Conservation (phyloP, 2,113 vertebrate genomes). For the Trochalopteron elliotii region DNA sequence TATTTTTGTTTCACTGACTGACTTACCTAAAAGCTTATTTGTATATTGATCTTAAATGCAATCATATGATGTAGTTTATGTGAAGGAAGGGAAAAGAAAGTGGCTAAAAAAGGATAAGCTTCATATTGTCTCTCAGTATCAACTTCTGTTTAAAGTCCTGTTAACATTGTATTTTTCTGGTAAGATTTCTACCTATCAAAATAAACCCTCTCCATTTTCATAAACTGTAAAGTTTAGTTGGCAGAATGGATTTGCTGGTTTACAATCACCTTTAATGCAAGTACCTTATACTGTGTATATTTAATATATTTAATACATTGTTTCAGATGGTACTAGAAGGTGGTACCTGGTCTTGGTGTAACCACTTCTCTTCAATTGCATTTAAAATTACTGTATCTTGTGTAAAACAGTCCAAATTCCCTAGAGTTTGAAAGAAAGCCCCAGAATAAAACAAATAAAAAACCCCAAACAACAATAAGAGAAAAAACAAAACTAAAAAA, state of each 20-base stretch:
- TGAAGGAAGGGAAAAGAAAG: not conserved
- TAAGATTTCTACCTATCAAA: not conserved
- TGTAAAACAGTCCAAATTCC: not conserved
- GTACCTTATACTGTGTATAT: not conserved
- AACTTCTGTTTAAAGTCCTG: not conserved
- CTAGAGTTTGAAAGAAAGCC: not conserved
- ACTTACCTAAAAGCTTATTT: not conserved
- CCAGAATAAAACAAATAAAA: not conserved
- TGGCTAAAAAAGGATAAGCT: not conserved
- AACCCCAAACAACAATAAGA: not conserved
- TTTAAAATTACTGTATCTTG: not conserved
- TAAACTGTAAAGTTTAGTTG: not conserved
- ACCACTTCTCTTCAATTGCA: not conserved
- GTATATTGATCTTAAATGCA: not conserved
- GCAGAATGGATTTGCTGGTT: not conserved
- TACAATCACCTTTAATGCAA: not conserved
- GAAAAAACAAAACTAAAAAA: not conserved
- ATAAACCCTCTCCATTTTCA: not conserved
- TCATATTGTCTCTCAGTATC: not conserved
- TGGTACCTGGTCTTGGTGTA: not conserved
- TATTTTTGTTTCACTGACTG: not conserved
- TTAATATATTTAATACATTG: not conserved
- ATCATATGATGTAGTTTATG: not conserved
- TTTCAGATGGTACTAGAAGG: not conserved
- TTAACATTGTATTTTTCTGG: not conserved